phyloP scores from a whole-genome alignment of 2,797 vertebrate species.

The Petrocephalus schoutedeni region DNA sequence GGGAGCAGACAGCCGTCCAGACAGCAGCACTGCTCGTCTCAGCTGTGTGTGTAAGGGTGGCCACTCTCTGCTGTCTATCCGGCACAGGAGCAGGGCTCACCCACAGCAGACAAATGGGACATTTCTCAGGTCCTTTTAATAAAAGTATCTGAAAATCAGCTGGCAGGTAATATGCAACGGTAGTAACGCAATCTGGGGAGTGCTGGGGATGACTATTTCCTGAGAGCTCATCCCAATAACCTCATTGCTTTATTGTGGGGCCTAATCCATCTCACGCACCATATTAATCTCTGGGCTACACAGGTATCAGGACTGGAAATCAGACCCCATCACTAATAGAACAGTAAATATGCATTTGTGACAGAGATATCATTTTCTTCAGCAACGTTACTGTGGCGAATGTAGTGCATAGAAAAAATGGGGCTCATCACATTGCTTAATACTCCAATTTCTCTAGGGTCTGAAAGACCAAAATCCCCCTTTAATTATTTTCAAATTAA shows the following conservation, averaged over 20 bases:
- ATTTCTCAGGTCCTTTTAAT: constrained; percentile 49
- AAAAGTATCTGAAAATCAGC: constrained; percentile 42
- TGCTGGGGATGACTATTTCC: constrained; percentile 35
- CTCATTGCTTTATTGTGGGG: constrained; percentile 35
- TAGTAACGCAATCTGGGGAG: constrained; percentile 41
- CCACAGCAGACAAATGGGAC: constrained; percentile 14
- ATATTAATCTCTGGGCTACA: constrained; percentile 46
- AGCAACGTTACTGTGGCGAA: not conserved
- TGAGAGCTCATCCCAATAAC: constrained; percentile 33
- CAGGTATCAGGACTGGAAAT: constrained; percentile 41
- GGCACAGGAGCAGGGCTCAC: constrained; percentile 6
- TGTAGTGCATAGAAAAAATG: not conserved
- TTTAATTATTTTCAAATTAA: constrained; percentile 22
- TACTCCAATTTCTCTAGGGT: constrained; percentile 1
- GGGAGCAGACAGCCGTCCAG: constrained; percentile 33
- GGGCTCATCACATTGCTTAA: not conserved
- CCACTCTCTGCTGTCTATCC: constrained; percentile 24
- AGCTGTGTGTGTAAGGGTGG: not conserved
- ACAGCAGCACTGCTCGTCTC: not conserved
- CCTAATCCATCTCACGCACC: constrained; percentile 44
- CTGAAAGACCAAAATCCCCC: constrained; percentile 9
- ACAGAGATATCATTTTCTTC: constrained; percentile 29
- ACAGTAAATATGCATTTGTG: constrained; percentile 33
- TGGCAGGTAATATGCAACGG: constrained; percentile 29
- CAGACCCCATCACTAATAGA: constrained; percentile 33